A percentile compares a stretch with the other conserved stretches of the same genome.
Conservation (phyloP, 2,113 vertebrate genomes). For the Redunca redunca region DNA sequence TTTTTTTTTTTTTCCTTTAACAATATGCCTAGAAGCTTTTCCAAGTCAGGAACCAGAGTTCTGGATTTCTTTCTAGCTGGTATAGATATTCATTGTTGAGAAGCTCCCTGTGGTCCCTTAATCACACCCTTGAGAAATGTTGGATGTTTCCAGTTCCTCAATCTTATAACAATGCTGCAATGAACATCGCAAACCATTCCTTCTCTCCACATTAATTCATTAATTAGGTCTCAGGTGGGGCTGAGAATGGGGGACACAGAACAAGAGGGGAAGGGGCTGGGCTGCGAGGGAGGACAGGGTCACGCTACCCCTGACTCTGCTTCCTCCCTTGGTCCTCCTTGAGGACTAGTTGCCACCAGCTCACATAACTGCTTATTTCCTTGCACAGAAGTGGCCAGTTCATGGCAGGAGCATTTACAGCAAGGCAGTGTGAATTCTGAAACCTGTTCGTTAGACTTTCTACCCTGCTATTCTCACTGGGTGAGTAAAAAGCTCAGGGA, state of each 20-base stretch:
- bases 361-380: not conserved
- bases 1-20: not conserved
- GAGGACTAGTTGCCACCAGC: not conserved
- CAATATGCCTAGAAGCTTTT: not conserved
- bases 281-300: not conserved
- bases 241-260: not conserved
- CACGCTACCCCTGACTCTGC: rapidly evolving
- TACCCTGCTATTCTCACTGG: not conserved
- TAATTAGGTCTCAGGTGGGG: not conserved
- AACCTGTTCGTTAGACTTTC: not conserved
- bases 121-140: not conserved
- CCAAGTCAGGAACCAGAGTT: not conserved
- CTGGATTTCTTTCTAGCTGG: not conserved
- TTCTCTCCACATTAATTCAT: not conserved
- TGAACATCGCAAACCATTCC: not conserved
- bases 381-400: not conserved
- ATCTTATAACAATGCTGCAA: not conserved
- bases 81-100: not conserved
- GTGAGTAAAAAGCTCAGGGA: not conserved
- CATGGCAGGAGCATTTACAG: not conserved
- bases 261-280: not conserved
- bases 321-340: not conserved
- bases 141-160: not conserved
- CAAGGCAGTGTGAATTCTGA: not conserved
- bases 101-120: not conserved